Base-by-base conservation (phyloP, 2,888 invertebrate genomes). In the Tenthredo notha region DNA sequence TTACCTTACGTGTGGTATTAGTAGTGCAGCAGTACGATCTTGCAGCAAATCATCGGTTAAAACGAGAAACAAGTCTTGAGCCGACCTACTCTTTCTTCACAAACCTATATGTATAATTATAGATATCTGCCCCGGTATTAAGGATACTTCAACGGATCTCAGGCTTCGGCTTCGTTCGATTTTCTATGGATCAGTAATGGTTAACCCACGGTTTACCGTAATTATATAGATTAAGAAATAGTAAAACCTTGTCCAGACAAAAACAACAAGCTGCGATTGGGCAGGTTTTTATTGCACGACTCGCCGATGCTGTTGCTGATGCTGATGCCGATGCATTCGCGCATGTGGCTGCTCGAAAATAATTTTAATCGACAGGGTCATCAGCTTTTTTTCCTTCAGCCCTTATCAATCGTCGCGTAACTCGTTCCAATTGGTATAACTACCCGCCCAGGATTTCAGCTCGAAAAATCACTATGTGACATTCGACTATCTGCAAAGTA, bases 221-320 rank as follows among this genome's bases (percentile, higher is more conserved):
- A 87, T 87, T 87, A 87, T 86, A 86, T 77, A 84, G 84, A 87
- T 87, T 80, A 85, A 77, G 77, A 77, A 77, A 77, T 77, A 77
- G 77, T 77, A 77, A 77, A 77, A 50, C 54, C 77, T 77, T 10
- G 58, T 40, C 61, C 12, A 9, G 40, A 80, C 80, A 80, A 80
- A 80, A 61, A 80, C 80, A 21, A 61, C 58, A 80, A 61, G 10
- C 54, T n/a, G 54, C 58, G 61, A 80, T 80, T 80, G n/a, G 25
- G 33, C n/a, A 29, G 33, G 25, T 50, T 54, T 77, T 54, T 77
- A 47, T 33, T 54, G 77, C 47, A 50, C 33, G 33, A 25, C 29
- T 12, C 25, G 65, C 65, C 25, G 65, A 29, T 65, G 10, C 61
- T 29, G 12, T 3, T 47, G 47, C 15, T 2, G 47, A 2, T 43